Percentiles rank a stretch among this genome's conserved stretches.
Evolutionary conservation across 1,140 invertebrate species (phyloP).

Genomic region (Drosophila arizonae): DNA sequence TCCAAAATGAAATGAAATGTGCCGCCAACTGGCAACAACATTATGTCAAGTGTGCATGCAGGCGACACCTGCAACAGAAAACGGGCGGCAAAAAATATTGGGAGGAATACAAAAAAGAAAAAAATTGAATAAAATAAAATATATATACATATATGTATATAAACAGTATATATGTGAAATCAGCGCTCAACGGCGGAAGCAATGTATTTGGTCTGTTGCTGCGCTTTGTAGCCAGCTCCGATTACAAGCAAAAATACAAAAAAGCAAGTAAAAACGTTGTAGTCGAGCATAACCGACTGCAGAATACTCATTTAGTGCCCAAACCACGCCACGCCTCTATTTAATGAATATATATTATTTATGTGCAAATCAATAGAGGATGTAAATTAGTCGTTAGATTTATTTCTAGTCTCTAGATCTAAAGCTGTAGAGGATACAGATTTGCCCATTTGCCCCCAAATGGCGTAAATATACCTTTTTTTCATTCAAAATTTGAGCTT

Average conservation of each 20-base stretch:
- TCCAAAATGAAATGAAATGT: conserved; percentile 51
- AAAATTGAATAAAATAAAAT: neutral
- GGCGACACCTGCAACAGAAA: conserved; percentile 44
- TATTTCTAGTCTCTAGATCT: too few species aligned
- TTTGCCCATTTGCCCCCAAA: too few species aligned
- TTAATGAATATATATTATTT: too few species aligned
- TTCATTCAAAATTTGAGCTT: too few species aligned
- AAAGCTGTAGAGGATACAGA: too few species aligned
- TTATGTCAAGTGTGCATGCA: conserved; percentile 51
- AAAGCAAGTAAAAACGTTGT: neutral
- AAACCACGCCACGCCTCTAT: too few species aligned
- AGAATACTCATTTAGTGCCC: too few species aligned
- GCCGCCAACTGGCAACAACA: conserved; percentile 53
- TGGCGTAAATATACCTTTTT: too few species aligned
- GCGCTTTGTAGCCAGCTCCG: conserved; percentile 51
- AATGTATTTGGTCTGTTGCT: conserved; percentile 40
- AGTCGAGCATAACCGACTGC: too few species aligned
- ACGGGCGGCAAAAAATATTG: conserved; percentile 19
- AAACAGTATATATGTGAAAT: neutral
- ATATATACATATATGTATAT: conserved; percentile 2
- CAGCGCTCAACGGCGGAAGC: conserved; percentile 44
- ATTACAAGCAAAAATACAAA: conserved; percentile 34
- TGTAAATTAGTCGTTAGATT: too few species aligned
- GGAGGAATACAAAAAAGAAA: neutral
- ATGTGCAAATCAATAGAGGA: too few species aligned